Evolutionary conservation across 2,888 invertebrate species (phyloP).

Genomic region (Agriotes lineatus): DNA sequence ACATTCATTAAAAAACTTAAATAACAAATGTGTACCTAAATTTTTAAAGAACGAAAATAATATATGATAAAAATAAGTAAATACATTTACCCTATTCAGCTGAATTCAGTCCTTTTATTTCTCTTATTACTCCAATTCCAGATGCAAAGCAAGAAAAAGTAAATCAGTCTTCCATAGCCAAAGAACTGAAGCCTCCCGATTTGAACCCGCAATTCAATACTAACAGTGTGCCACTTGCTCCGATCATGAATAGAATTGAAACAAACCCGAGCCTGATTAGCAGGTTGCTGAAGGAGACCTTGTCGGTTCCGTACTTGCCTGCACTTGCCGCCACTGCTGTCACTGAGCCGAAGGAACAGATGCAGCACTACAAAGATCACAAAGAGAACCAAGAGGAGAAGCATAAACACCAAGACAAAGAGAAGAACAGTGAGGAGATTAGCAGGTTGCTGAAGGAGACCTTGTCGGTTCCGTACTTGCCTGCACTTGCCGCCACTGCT

Average conservation of each 20-base stretch:
- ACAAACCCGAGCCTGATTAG: constrained; percentile 80
- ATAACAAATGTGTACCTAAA: no score
- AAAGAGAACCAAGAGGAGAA: constrained; percentile 82
- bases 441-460: no score
- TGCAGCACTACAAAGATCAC: constrained; percentile 61
- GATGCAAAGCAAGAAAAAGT: constrained; percentile 49
- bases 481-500: no score
- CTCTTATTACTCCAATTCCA: constrained; percentile 57
- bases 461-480: no score
- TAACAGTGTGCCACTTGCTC: constrained; percentile 42
- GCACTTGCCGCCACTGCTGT: constrained; percentile 58
- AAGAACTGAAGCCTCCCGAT: constrained; percentile 67
- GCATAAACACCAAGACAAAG: constrained; percentile 83
- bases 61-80: no score
- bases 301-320: constrained; percentile 53
- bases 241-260: constrained; percentile 75
- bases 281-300: constrained; percentile 74
- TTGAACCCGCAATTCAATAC: constrained; percentile 63
- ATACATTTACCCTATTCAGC: no score
- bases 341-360: constrained; percentile 60
- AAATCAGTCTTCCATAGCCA: constrained; percentile 53
- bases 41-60: no score
- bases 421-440: constrained; percentile 73
- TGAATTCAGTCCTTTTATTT: no score
- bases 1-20: no score